Evolutionary conservation across 2,888 invertebrate species (phyloP), one percentile per base, ranked within the genome.

Genomic region (Ganaspis brasiliensis): DNA sequence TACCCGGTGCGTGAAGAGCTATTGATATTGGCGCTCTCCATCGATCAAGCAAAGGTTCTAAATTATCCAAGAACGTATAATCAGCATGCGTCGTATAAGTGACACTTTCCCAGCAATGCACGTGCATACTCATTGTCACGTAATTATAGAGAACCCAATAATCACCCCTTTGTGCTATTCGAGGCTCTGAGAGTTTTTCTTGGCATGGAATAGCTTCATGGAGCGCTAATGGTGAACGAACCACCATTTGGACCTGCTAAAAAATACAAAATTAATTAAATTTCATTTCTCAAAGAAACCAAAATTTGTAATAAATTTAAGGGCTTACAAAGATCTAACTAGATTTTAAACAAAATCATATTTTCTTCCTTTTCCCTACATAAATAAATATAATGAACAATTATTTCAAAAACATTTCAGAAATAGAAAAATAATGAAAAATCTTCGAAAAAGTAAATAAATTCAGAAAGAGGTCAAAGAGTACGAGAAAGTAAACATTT

Each of bases 61-160:
- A 93, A 92, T 98, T 98, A 92, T 98, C 97, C 88, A 98, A 94
- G 92, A 97, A 98, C 84, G 97, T 97, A 92, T 95, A 97, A 88
- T 98, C 98, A 4, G 97, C 97, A 91, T 98, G 98, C 14, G 98
- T 98, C 45, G 98, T 97, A 89, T 98, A 97, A 0, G 98, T 98
- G 82, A 98, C 94, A 83, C 95, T 95, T 92, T 97, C 97, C 92
- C 96, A 96, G 92, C 97, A 97, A 88, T 93, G 93, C 71, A 96
- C 90, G 57, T 79, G 91, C 81, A 90, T 90, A 77, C 95, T 95
- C 76, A 97, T 96, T 55, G 94, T 94, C 82, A 97, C 94, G 89
- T 96, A 97, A 92, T 98, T 97, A 92, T 97, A 96, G 79, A 98
- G 92, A 85, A 97, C 97, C 97, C 97, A 97, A 91, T 95, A 97